A percentile compares a stretch with the other conserved stretches of the same genome.
These are phyloP conservation scores for Lamprotornis superbus DNA, from an alignment of 2,113 vertebrate species.

Conservation along the genomic window DNA sequence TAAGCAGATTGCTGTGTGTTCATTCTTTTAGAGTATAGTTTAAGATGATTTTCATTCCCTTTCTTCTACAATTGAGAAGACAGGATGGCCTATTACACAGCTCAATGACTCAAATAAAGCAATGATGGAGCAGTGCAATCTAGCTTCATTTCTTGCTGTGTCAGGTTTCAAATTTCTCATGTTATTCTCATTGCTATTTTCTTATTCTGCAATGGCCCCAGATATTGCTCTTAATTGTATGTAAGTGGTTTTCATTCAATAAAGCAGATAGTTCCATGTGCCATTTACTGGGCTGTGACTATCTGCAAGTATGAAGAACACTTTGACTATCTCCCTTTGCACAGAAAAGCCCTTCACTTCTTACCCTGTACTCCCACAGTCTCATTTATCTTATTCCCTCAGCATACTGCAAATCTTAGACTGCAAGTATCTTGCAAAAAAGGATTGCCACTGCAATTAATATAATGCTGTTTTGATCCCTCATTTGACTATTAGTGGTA, in stretches of 20 bases:
- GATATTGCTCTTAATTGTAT: background rate
- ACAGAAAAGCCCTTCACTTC: background rate
- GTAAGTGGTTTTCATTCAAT: background rate
- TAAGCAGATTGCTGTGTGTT: background rate
- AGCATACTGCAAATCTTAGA: background rate
- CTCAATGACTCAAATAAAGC: conserved; percentile 21
- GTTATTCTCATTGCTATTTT: background rate
- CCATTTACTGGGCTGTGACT: background rate
- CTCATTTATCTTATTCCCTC: background rate
- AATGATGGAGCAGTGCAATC: background rate
- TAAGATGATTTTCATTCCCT: background rate
- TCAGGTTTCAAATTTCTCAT: background rate
- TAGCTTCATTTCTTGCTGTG: background rate
- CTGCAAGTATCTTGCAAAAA: background rate
- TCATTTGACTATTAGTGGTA: background rate
- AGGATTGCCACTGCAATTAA: background rate
- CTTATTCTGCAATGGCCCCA: background rate
- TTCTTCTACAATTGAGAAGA: background rate
- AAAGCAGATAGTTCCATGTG: background rate
- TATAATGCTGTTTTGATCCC: background rate
- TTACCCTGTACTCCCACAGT: background rate
- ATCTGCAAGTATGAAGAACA: background rate
- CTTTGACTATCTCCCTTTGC: background rate
- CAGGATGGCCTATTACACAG: conserved; percentile 17
- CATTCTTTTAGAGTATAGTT: background rate